Percentiles rank a stretch among this genome's conserved stretches.
Evolutionary conservation across 2,113 vertebrate species (phyloP).

Genomic region (Lichenostomus cassidix): DNA sequence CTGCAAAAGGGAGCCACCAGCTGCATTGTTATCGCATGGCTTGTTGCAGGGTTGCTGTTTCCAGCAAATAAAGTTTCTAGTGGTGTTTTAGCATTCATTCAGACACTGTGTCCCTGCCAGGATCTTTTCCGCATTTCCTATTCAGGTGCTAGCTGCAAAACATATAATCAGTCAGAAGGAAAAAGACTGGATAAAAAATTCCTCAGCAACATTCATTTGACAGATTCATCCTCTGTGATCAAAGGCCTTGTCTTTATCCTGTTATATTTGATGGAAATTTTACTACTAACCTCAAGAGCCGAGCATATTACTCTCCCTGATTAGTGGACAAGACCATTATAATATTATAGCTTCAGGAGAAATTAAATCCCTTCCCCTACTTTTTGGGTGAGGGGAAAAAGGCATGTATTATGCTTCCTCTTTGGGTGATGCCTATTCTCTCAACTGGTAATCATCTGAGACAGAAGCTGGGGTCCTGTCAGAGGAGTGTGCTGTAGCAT

Average conservation of each 20-base stretch:
- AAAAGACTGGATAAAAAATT: neutral
- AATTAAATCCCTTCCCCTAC: neutral
- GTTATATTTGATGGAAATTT: neutral
- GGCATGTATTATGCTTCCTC: neutral
- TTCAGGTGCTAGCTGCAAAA: neutral
- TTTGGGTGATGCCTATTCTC: neutral
- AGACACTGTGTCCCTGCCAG: neutral
- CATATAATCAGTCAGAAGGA: neutral
- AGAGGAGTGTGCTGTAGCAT: neutral
- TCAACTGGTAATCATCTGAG: neutral
- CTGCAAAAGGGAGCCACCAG: neutral
- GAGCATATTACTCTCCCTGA: neutral
- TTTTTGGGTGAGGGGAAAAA: neutral
- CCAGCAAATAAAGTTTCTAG: neutral
- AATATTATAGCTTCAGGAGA: neutral
- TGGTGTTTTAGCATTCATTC: neutral
- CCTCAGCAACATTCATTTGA: neutral
- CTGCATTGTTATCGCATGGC: neutral
- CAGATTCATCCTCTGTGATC: neutral
- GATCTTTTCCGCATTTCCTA: neutral
- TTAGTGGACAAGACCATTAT: neutral
- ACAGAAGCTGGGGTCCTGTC: neutral
- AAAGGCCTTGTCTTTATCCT: neutral
- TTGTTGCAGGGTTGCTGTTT: neutral
- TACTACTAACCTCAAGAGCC: neutral